A percentile compares a stretch with the other conserved stretches of the same genome.
Evolutionary conservation across 2,797 vertebrate species (phyloP).

Genomic region (Myripristis murdjan): DNA sequence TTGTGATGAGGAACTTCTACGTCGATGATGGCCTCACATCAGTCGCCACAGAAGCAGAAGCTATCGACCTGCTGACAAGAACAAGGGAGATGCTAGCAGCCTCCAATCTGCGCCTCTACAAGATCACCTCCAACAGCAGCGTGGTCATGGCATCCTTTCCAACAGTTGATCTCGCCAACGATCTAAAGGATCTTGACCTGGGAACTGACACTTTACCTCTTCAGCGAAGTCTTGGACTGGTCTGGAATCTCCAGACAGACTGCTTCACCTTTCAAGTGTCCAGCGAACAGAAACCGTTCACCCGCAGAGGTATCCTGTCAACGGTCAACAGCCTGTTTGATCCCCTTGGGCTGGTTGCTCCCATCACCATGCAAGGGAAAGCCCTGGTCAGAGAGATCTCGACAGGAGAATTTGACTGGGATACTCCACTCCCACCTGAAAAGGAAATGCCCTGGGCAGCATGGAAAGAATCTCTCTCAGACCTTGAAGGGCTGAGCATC

Average conservation of each 20-base stretch:
- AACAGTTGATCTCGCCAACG: neutral
- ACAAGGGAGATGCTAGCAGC: constrained; percentile 4
- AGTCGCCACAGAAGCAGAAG: neutral
- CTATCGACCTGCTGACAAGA: constrained; percentile 1
- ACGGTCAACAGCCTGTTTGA: constrained; percentile 45
- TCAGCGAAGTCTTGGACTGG: neutral
- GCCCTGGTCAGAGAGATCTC: constrained; percentile 24
- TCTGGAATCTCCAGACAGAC: constrained; percentile 11
- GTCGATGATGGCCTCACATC: constrained; percentile 13
- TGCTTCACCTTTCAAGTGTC: constrained; percentile 43
- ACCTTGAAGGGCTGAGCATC: too few species aligned
- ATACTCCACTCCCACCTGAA: constrained; percentile 3
- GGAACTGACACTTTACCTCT: neutral
- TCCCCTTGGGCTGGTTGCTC: constrained; percentile 35
- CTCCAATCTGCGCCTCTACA: constrained; percentile 19
- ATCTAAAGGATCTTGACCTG: constrained; percentile 8
- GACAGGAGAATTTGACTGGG: constrained; percentile 26
- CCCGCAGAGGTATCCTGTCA: constrained; percentile 23
- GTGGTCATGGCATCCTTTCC: constrained; percentile 16
- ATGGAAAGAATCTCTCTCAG: too few species aligned
- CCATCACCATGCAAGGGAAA: constrained; percentile 28
- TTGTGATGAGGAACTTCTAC: constrained; percentile 2
- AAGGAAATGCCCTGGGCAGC: constrained; percentile 25
- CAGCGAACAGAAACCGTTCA: constrained; percentile 21
- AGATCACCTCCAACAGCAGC: constrained; percentile 6